Base-by-base conservation (phyloP, 2,888 invertebrate species). In the Heliothis peltigera region DNA sequence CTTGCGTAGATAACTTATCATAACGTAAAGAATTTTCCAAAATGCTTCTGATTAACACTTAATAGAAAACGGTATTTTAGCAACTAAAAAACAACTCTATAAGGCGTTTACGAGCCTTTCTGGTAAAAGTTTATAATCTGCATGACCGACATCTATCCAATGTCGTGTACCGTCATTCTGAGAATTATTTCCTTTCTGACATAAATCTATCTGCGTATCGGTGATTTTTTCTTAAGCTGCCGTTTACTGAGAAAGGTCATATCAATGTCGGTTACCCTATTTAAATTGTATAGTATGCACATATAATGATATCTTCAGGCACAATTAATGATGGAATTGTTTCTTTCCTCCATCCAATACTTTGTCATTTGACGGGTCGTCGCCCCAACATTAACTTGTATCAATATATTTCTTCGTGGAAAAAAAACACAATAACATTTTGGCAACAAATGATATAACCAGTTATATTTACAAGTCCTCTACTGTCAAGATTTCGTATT, bases 141-240 rank as follows among this genome's bases (percentile, higher is more conserved):
- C 47, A 48, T 25, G 43, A 60, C 60, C 43, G 58, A 71, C 46
- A 54, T 70, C 39, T 54, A 39, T 42, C 54, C 42, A 47, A 51
- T 65, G 42, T 46, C 49, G 21, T 19, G 22, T 18, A 22, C 43
- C 12, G 25, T 51, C 42, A 28, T 51, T 57, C 62, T 68, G 54
- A 39, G 68, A 57, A 57, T 47, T 51, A 62, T 32, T 72, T 54
- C 73, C 67, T 66, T 39, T 25, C 19, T 22, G 32, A 35, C 32
- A 57, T 42, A 67, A 59, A 62, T 54, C 53, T 42, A 52, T 19
- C 42, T 43, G 18, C 19, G 44, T 39, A 43, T n/a, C 54, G 59
- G 35, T 47, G 52, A 47, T 35, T 51, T 55, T 58, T 54, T 35
- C 39, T 46, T 4, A 39, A 44, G 32, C 44, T 51, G 35, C 47